Evolutionary conservation across 2,888 invertebrate species (phyloP).

Genomic region (Eupithecia dodoneata): DNA sequence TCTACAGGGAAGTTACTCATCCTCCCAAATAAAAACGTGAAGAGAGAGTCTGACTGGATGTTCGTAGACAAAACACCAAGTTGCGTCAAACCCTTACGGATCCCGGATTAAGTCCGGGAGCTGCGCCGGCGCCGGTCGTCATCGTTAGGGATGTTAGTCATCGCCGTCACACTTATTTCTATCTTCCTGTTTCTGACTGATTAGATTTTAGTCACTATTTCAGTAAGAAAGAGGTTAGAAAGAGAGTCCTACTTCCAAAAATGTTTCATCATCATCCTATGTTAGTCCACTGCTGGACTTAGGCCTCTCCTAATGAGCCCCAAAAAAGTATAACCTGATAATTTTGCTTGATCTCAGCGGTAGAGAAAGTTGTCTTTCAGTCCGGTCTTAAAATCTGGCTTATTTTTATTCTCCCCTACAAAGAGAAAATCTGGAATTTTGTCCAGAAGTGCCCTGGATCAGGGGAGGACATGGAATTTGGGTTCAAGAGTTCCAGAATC

Average conservation of each 20-base stretch:
- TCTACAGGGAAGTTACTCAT: neutral
- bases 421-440: no score
- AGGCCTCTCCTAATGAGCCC: no score
- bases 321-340: no score
- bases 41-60: neutral
- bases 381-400: neutral
- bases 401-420: no score
- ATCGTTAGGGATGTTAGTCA: conserved; percentile 2
- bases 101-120: conserved; percentile 7
- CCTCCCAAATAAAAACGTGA: neutral
- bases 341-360: neutral
- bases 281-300: no score
- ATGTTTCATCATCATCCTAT: no score
- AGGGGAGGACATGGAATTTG: no score
- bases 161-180: neutral
- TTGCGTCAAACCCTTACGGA: neutral
- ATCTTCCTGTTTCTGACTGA: conserved; percentile 1
- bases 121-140: conserved; percentile 6
- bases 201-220: neutral
- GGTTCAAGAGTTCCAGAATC: no score
- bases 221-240: neutral
- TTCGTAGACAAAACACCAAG: neutral
- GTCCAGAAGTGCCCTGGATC: no score
- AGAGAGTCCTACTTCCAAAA: neutral
- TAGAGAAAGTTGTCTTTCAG: neutral